A percentile compares a stretch with the other conserved stretches of the same genome.
These are phyloP conservation scores for Uria lomvia DNA, from an alignment of 2,113 vertebrate species.

Conservation along the genomic window DNA sequence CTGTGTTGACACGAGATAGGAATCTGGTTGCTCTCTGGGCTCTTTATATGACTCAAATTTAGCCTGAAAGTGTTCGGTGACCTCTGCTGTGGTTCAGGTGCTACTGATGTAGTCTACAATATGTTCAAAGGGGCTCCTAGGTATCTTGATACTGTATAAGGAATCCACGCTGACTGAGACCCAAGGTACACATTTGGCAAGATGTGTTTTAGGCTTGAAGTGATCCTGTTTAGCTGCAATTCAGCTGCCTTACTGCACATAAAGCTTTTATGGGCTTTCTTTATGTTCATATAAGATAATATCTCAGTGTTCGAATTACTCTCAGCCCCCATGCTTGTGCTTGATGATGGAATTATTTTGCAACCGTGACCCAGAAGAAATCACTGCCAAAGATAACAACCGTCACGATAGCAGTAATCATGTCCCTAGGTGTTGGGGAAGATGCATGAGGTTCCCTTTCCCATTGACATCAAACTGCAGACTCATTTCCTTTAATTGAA, in stretches of 20 bases:
- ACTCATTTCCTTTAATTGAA: not conserved
- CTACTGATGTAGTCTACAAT: not conserved
- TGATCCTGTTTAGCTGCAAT: not conserved
- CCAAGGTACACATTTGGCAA: fast-evolving
- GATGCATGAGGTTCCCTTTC: not conserved
- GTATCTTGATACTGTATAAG: not conserved
- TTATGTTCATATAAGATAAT: not conserved
- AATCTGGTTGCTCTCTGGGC: not conserved
- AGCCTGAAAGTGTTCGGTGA: not conserved
- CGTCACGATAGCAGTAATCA: fast-evolving
- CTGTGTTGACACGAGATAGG: not conserved
- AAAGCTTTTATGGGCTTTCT: not conserved
- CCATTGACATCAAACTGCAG: not conserved
- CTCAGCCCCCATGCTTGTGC: not conserved
- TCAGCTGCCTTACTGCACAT: not conserved
- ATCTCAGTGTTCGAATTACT: not conserved
- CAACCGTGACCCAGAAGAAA: not conserved
- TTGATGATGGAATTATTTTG: not conserved
- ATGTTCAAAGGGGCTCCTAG: not conserved
- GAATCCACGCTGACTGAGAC: not conserved
- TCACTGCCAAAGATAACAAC: not conserved
- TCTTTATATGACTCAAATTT: not conserved
- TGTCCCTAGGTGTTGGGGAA: not conserved
- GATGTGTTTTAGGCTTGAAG: not conserved
- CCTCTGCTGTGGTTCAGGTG: not conserved